A percentile compares a stretch with the other conserved stretches of the same genome.
Evolutionary conservation across 2,797 vertebrate genomes (phyloP).

Genomic region (Bovichtus diacanthus): DNA sequence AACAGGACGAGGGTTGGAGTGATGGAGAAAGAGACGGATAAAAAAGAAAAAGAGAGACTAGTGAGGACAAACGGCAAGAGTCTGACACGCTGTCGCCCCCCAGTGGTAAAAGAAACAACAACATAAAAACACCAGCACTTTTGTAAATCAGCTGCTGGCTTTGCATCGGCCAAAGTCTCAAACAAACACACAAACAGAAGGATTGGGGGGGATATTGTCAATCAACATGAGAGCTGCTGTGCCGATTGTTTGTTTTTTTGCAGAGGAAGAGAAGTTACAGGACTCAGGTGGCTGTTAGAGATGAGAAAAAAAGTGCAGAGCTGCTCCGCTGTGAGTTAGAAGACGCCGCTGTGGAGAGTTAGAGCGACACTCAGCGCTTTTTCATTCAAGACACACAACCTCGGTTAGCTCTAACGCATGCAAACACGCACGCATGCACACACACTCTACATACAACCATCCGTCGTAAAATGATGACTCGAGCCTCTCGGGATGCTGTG

Average conservation of each 20-base stretch:
- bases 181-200: constrained; percentile 21
- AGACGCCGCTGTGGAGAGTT: constrained; percentile 63
- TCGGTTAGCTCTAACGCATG: constrained; percentile 64
- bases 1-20: constrained; percentile 15
- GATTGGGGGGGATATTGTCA: background rate
- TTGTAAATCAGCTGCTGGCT: constrained; percentile 4
- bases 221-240: constrained; percentile 28
- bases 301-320: constrained; percentile 41
- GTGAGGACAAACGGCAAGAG: constrained; percentile 30
- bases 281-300: constrained; percentile 80
- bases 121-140: constrained; percentile 3
- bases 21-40: constrained; percentile 22
- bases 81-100: constrained; percentile 27
- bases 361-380: constrained; percentile 13
- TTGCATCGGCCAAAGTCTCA: constrained; percentile 5
- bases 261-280: constrained; percentile 70
- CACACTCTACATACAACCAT: constrained; percentile 97
- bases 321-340: constrained; percentile 61
- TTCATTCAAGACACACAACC: constrained; percentile 37
- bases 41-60: constrained; percentile 5
- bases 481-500: constrained; percentile 91
- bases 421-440: constrained; percentile 44
- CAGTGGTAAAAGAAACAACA: constrained; percentile 34
- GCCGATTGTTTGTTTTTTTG: constrained; percentile 65
- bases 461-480: constrained; percentile 96